Percentiles rank a stretch among this genome's conserved stretches.
These are phyloP conservation scores for Erebia epiphron DNA, from an alignment of 2,888 invertebrate genomes.

Conservation along the genomic window DNA sequence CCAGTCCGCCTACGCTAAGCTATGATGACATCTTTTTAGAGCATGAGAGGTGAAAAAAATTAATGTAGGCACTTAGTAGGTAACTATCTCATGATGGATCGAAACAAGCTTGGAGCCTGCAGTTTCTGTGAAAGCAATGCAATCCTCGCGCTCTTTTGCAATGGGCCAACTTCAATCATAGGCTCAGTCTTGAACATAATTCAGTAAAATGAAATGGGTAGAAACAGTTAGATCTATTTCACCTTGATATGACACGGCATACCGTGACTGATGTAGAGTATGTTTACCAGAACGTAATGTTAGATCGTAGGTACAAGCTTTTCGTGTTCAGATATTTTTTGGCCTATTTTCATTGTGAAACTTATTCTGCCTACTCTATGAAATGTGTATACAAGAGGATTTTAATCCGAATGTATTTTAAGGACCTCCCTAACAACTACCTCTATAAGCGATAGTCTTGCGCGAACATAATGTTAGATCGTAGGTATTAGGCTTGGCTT, in stretches of 20 bases:
- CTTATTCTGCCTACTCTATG: not conserved
- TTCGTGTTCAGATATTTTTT: not conserved
- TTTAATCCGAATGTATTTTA: not conserved
- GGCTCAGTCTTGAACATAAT: not conserved
- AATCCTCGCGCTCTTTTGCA: not conserved
- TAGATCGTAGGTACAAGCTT: not conserved
- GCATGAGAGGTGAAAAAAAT: no score
- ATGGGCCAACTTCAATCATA: not conserved
- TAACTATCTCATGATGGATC: no score
- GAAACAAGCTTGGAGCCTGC: not conserved
- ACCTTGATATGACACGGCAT: conserved; percentile 6
- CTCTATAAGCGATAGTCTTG: no score
- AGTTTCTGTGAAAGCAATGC: not conserved
- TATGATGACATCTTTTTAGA: no score
- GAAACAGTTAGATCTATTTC: conserved; percentile 7
- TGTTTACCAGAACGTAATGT: not conserved
- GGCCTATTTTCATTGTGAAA: not conserved
- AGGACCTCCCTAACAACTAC: no score
- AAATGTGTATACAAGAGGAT: not conserved
- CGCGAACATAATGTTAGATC: not conserved
- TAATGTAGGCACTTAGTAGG: no score
- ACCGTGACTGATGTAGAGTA: not conserved
- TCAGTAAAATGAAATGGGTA: conserved; percentile 5
- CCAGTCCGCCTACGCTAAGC: no score
- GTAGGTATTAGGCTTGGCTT: not conserved